Evolutionary conservation across 2,113 vertebrate genomes (phyloP).

Genomic region (Microcebus griseorufus): DNA sequence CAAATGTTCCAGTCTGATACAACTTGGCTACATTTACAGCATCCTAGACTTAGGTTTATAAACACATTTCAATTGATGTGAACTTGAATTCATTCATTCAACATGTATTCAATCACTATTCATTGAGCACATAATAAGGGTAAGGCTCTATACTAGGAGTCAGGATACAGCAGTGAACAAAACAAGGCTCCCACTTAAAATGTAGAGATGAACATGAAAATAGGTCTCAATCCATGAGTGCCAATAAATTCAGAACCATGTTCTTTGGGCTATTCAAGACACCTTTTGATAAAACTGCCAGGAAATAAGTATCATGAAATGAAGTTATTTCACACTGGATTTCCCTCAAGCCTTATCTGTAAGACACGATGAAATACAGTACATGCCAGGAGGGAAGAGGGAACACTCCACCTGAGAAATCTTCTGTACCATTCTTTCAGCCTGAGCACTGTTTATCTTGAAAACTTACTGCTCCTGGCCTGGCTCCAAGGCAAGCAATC

Average conservation of each 20-base stretch:
- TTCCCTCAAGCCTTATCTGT: slow-evolving; percentile 44
- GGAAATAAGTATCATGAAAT: slow-evolving; percentile 52
- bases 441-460: slow-evolving; percentile 63
- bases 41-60: background rate
- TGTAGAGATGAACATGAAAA: background rate
- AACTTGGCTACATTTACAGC: background rate
- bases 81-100: slow-evolving; percentile 4
- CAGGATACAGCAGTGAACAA: background rate
- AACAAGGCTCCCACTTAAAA: background rate
- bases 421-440: slow-evolving; percentile 50
- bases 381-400: slow-evolving; percentile 23
- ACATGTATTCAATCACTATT: background rate
- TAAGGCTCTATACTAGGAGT: background rate
- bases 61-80: background rate
- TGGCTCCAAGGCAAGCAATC: slow-evolving; percentile 69
- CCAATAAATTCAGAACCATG: background rate
- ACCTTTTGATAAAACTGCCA: slow-evolving; percentile 52
- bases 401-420: slow-evolving; percentile 64
- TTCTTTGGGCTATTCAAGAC: slow-evolving; percentile 24
- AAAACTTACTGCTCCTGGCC: slow-evolving; percentile 64
- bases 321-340: slow-evolving; percentile 44
- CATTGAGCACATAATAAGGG: background rate
- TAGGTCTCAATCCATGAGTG: background rate
- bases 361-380: slow-evolving; percentile 38
- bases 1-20: background rate